Evolutionary conservation across 1,140 invertebrate species (phyloP), one percentile per base, ranked within the genome.

Genomic region (Zelostemma sp.): DNA sequence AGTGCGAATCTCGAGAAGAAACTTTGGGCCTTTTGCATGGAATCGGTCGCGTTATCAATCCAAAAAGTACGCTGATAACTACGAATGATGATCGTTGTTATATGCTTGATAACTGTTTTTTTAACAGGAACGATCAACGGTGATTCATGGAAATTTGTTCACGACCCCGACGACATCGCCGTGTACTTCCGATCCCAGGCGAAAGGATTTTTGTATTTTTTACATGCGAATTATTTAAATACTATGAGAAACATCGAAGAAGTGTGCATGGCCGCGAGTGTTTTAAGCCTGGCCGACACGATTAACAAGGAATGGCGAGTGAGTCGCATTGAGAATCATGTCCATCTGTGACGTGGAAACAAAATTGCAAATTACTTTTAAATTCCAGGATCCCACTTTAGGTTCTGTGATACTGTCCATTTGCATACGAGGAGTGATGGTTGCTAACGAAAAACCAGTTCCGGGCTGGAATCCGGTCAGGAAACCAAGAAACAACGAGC

Each of bases 11-110:
- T 2, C 88, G 90, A 71, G 91, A 91, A 79, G 89, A 92, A 78
- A 88, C 83, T 48, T 86, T 93, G 15, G 89, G 89, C 28, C 86
- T 93, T 58, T 85, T 93, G 72, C 92, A 93, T 83, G 90, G 90
- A 0, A 83, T 93, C 6, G 92, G 92, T n/a, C 85, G 90, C 75
- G 90, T 93, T 1, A 86, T 92, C 16, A 92, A 93, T 87, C 91
- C 92, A 15, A 93, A 93, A 88, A 87, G 90, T 89, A 87, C 33
- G 11, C 11, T 9, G 2, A n/a, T 5, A 28, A 28, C n/a, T n/a
- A n/a, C n/a, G n/a, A n/a, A n/a, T n/a, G n/a, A n/a, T n/a, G n/a
- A n/a, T n/a, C n/a, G n/a, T n/a, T n/a, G n/a, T n/a, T n/a, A n/a
- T n/a, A n/a, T 8, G 41, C 4, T 17, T 11, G 12, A 25, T 6